phyloP scores from a whole-genome alignment of 2,888 invertebrate species.

The Pandemis heparana region DNA sequence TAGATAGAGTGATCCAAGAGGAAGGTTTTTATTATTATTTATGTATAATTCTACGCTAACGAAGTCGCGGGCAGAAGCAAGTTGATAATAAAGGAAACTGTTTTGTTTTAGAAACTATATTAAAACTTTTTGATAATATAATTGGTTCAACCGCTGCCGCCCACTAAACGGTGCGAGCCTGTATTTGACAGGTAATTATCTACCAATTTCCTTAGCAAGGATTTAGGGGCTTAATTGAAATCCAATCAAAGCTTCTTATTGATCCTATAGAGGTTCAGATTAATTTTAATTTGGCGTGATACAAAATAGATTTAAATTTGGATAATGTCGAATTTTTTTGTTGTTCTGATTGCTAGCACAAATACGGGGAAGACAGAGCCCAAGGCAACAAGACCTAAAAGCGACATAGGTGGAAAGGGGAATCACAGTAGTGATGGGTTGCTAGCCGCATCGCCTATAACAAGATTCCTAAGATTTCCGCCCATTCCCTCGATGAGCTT shows the following conservation, averaged over 20 bases:
- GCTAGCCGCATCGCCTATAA: too few species aligned
- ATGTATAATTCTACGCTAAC: too few species aligned
- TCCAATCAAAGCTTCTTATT: conserved; percentile 25
- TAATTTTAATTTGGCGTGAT: conserved; percentile 13
- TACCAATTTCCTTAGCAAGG: conserved; percentile 32
- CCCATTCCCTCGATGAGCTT: too few species aligned
- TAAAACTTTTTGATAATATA: not conserved
- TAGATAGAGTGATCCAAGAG: too few species aligned
- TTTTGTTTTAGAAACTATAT: not conserved
- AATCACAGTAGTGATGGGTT: too few species aligned
- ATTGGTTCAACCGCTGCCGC: conserved; percentile 2
- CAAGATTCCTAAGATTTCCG: too few species aligned
- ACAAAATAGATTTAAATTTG: conserved; percentile 8
- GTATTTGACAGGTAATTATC: conserved; percentile 39
- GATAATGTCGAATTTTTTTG: conserved; percentile 1
- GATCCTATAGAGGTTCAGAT: conserved; percentile 18
- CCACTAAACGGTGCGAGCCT: conserved; percentile 15
- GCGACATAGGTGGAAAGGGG: too few species aligned
- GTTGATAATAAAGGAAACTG: too few species aligned
- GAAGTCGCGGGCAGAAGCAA: too few species aligned
- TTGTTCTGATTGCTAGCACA: not conserved
- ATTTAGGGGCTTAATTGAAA: conserved; percentile 35
- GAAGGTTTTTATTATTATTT: too few species aligned
- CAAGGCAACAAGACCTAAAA: too few species aligned
- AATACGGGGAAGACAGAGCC: too few species aligned